phyloP scores from a whole-genome alignment of 2,888 invertebrate genomes.

The Ectobius pallidus region DNA sequence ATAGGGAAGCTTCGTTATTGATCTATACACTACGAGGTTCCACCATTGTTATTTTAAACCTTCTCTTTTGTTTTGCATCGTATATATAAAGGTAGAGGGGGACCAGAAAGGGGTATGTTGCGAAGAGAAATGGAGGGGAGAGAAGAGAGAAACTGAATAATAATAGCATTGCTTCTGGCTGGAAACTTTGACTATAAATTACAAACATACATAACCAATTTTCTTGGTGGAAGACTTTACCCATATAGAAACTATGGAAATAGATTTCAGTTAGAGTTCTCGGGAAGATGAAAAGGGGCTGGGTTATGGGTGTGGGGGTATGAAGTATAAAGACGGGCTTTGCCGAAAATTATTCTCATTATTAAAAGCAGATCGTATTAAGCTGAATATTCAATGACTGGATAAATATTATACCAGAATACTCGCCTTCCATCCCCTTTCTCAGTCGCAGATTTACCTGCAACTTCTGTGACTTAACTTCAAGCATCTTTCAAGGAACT shows the following conservation, averaged over 20 bases:
- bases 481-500: background rate
- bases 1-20: conserved; percentile 31
- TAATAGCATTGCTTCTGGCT: conserved; percentile 41
- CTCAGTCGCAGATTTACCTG: conserved; percentile 3
- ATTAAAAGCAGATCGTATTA: conserved; percentile 31
- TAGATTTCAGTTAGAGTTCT: conserved; percentile 32
- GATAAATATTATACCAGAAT: conserved; percentile 19
- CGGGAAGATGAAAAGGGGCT: background rate
- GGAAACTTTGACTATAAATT: conserved; percentile 43
- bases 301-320: background rate
- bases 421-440: no score
- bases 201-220: conserved; percentile 43
- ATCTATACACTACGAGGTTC: conserved; percentile 33
- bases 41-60: conserved; percentile 42
- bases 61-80: conserved; percentile 42
- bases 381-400: conserved; percentile 25
- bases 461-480: background rate
- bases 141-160: conserved; percentile 37
- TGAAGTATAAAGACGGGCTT: conserved; percentile 19
- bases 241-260: conserved; percentile 34
- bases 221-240: conserved; percentile 40
- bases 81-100: conserved; percentile 35
- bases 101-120: conserved; percentile 35
- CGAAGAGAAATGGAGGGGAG: conserved; percentile 22
- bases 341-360: conserved; percentile 37